Percentiles rank a stretch among this genome's conserved stretches.
Evolutionary conservation across 2,113 vertebrate genomes (phyloP).

Genomic region (human (Homo sapiens)): DNA sequence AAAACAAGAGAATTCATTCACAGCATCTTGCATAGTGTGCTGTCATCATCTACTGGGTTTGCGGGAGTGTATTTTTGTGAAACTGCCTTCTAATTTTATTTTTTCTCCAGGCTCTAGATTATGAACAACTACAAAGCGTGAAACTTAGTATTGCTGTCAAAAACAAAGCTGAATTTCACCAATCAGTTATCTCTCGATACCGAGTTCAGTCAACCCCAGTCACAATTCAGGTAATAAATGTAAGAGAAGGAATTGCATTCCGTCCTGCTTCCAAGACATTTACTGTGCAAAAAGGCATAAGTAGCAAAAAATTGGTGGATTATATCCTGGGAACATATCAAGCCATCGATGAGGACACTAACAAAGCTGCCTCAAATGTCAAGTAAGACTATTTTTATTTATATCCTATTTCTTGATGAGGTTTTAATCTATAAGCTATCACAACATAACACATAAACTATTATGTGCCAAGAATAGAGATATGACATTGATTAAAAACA

Average conservation of each 20-base stretch:
- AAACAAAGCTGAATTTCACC: conserved; percentile 91
- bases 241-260: conserved; percentile 88
- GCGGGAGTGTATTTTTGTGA: neutral
- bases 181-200: conserved; percentile 79
- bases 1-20: neutral
- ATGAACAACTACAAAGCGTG: conserved; percentile 86
- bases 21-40: neutral
- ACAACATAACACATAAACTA: neutral
- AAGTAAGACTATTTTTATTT: conserved; percentile 81
- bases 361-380: conserved; percentile 85
- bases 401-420: neutral
- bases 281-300: conserved; percentile 81
- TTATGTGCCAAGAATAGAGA: neutral
- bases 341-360: conserved; percentile 90
- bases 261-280: conserved; percentile 80
- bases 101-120: conserved; percentile 88
- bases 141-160: conserved; percentile 86
- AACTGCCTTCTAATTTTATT: conserved; percentile 53
- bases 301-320: conserved; percentile 66
- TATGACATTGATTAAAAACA: neutral
- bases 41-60: neutral
- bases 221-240: conserved; percentile 86
- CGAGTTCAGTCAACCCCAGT: conserved; percentile 78
- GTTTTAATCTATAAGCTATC: neutral
- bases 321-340: conserved; percentile 82